A percentile compares a stretch with the other conserved stretches of the same genome.
These are phyloP conservation scores for Phengaris arion DNA, from an alignment of 2,888 invertebrate genomes.

Conservation along the genomic window DNA sequence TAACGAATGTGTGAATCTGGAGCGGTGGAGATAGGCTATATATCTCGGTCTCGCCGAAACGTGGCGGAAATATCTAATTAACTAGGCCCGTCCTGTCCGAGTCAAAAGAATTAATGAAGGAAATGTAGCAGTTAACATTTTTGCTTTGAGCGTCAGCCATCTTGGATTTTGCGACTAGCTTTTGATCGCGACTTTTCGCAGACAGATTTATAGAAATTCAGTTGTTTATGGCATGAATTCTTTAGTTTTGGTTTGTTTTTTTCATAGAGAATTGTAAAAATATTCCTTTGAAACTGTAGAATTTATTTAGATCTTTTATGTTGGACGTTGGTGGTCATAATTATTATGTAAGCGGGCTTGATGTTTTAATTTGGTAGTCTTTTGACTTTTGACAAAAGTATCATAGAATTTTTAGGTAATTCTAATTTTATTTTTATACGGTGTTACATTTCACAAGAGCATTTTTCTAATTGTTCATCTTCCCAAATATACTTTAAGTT, in stretches of 20 bases:
- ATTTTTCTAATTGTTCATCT: too few relatives aligned
- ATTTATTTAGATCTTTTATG: neutral
- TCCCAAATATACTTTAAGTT: too few relatives aligned
- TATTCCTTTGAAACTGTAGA: conserved; percentile 1
- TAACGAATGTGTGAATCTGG: conserved; percentile 21
- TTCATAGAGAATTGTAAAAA: neutral
- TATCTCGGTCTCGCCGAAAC: conserved; percentile 13
- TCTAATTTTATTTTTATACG: neutral
- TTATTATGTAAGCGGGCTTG: too few relatives aligned
- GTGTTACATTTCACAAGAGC: too few relatives aligned
- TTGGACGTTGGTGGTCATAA: neutral
- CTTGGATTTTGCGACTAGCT: conserved; percentile 44
- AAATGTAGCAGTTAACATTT: conserved; percentile 48
- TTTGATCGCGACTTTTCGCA: conserved; percentile 43
- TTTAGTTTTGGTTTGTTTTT: neutral
- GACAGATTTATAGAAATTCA: conserved; percentile 6
- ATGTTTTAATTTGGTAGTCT: too few relatives aligned
- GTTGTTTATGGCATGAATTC: neutral
- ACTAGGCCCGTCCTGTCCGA: conserved; percentile 19
- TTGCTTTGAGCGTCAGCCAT: conserved; percentile 45
- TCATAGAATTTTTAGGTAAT: neutral
- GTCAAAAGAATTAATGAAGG: conserved; percentile 40
- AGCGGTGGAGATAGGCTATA: conserved; percentile 14
- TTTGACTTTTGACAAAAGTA: too few relatives aligned
- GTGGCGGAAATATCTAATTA: conserved; percentile 14